Conservation (phyloP, 2,113 vertebrate genomes). For the Alligator mississippiensis region DNA sequence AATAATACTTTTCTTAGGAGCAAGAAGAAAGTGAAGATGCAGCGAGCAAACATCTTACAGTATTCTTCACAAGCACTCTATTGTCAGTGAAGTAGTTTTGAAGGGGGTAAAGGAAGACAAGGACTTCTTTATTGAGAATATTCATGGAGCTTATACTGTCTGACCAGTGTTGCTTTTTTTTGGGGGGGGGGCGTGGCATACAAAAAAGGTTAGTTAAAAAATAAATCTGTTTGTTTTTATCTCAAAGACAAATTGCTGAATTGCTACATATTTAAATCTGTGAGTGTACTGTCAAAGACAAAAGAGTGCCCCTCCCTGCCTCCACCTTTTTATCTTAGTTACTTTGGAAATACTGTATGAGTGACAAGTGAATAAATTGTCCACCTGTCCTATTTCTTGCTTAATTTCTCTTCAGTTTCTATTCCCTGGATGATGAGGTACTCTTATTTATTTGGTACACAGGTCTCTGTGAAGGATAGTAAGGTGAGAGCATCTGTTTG, state of each 20-base stretch:
- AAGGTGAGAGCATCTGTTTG: background rate
- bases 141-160: background rate
- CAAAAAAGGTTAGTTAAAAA: background rate
- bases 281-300: background rate
- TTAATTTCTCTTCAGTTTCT: background rate
- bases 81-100: background rate
- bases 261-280: background rate
- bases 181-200: too few relatives aligned
- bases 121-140: background rate
- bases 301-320: too few relatives aligned
- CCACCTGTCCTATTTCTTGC: rapidly evolving
- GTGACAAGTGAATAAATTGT: background rate
- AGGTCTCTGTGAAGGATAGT: background rate
- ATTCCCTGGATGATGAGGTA: background rate
- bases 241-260: background rate
- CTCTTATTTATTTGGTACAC: rapidly evolving
- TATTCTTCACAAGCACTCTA: background rate
- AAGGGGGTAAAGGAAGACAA: background rate
- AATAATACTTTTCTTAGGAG: too few relatives aligned
- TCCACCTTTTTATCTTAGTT: background rate
- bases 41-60: too few relatives aligned
- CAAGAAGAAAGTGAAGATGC: too few relatives aligned
- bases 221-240: background rate
- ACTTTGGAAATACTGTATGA: background rate
- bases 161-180: background rate